Evolutionary conservation across 2,113 vertebrate genomes (phyloP), one percentile per base, ranked within the genome.

Genomic region (Psilopogon haemacephalus): DNA sequence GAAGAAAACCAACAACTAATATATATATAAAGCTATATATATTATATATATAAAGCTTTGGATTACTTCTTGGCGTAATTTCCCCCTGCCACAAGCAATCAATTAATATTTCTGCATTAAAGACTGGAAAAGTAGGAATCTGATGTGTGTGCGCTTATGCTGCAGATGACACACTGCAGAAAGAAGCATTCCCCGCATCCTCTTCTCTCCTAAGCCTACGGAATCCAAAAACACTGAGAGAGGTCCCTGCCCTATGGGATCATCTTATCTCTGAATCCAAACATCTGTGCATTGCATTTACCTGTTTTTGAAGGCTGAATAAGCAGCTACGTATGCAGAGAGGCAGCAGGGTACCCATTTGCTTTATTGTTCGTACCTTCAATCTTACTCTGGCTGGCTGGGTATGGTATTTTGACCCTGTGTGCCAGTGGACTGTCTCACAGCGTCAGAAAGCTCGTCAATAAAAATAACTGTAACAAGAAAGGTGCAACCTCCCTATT

Each of bases 401-500:
- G 58, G 38, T 40, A 50, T 52, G 88, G 59, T 42, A 55, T 65
- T 91, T 90, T 92, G 79, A 84, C 11, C 17, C 79, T 44, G 13
- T 70, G 35, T 86, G 79, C 46, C 33, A 28, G 78, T 73, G 91
- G 69, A 72, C 86, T 69, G 86, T 74, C 86, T 85, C 89, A 81
- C 8, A 12, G 86, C 62, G 63, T 75, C 89, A 94, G 89, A 77
- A 96, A 96, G 88, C 91, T 77, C 54, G 28, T 96, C 95, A 95
- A 94, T 96, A 96, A 97, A 97, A 95, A 91, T 96, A 91, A 96
- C 87, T 89, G 89, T 89, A 95, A 82, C 44, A 64, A 88, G 92
- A 95, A 95, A 96, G 86, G 84, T 95, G 65, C 86, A 94, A 74
- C 48, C 81, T 68, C 86, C 94, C 89, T 92, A 72, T 76, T 54